A percentile compares a stretch with the other conserved stretches of the same genome.
Conservation (phyloP, 2,888 invertebrate genomes). For the Spisula solida region DNA sequence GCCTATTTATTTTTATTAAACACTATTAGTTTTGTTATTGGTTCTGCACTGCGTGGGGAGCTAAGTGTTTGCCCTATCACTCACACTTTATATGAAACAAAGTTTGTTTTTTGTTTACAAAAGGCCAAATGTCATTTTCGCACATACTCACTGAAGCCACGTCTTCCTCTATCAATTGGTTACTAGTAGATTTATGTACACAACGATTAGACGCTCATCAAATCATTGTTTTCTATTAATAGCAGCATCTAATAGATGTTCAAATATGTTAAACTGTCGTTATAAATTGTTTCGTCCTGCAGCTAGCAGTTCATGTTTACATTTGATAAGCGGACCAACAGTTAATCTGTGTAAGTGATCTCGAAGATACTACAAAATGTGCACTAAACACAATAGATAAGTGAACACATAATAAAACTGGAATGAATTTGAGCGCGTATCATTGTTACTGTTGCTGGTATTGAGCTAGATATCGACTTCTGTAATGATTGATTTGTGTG, state of each 20-base stretch:
- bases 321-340: not conserved
- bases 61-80: too few relatives aligned
- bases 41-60: too few relatives aligned
- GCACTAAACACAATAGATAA: not conserved
- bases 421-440: not conserved
- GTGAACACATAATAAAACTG: not conserved
- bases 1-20: too few relatives aligned
- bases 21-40: too few relatives aligned
- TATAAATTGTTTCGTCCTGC: not conserved
- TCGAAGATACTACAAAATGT: not conserved
- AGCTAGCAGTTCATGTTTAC: not conserved
- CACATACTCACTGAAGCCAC: not conserved
- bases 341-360: not conserved
- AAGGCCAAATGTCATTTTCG: too few relatives aligned
- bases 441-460: not conserved
- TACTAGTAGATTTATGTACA: not conserved
- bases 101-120: too few relatives aligned
- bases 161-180: not conserved
- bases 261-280: not conserved
- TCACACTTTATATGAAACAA: too few relatives aligned
- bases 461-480: not conserved
- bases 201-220: not conserved
- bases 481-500: not conserved
- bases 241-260: not conserved
- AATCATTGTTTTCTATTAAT: not conserved